phyloP scores from a whole-genome alignment of 2,797 vertebrate species.

The Octomys mimax region DNA sequence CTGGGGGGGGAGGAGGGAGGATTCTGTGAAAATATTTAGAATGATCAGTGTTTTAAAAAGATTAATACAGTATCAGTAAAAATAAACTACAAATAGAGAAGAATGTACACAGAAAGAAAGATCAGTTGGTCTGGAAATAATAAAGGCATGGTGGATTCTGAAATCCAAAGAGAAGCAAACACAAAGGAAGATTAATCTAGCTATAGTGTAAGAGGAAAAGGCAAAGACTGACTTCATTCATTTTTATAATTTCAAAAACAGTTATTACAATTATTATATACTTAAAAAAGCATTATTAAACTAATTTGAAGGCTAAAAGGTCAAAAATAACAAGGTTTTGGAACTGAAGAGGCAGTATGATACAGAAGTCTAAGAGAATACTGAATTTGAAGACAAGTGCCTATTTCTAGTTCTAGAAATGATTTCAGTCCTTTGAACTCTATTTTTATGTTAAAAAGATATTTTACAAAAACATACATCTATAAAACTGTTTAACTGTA shows the following conservation, averaged over 20 bases:
- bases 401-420: constrained; percentile 2
- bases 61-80: neutral
- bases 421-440: neutral
- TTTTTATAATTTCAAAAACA: constrained; percentile 36
- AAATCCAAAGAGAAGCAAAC: neutral
- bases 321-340: constrained; percentile 17
- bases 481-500: constrained; percentile 21
- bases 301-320: neutral
- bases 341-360: neutral
- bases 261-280: neutral
- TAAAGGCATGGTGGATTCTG: neutral
- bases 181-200: neutral
- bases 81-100: neutral
- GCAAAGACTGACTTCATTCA: constrained; percentile 1
- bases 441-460: constrained; percentile 23
- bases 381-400: no score
- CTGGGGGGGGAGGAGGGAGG: neutral
- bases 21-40: neutral
- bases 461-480: neutral
- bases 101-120: neutral
- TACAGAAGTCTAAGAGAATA: neutral
- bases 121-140: neutral
- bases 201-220: neutral
- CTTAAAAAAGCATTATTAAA: constrained; percentile 5
- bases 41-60: neutral